phyloP scores from a whole-genome alignment of 2,113 vertebrate genomes.

The Raja brachyura region DNA sequence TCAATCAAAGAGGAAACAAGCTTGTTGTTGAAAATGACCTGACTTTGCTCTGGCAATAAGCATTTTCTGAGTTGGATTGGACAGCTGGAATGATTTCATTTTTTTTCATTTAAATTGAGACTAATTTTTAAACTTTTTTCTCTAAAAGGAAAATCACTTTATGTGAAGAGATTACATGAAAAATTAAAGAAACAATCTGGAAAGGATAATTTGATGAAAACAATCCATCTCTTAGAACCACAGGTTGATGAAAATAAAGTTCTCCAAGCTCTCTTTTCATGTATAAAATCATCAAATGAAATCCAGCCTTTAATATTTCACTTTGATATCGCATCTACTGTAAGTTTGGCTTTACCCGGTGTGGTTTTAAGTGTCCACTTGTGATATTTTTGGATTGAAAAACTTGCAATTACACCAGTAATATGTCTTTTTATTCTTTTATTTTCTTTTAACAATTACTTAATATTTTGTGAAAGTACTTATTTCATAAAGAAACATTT shows the following conservation, averaged over 20 bases:
- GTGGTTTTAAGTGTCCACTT: background rate
- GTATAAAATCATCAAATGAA: constrained; percentile 51
- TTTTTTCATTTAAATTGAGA: background rate
- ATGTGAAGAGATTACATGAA: constrained; percentile 68
- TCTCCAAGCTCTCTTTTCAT: constrained; percentile 61
- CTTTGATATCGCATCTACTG: constrained; percentile 86
- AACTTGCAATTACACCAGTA: background rate
- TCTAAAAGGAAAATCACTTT: constrained; percentile 82
- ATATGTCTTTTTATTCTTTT: background rate
- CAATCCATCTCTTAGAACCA: constrained; percentile 72
- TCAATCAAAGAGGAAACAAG: background rate
- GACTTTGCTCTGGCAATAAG: background rate
- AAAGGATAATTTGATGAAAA: constrained; percentile 53
- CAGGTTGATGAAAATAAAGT: constrained; percentile 73
- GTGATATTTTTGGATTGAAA: background rate
- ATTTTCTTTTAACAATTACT: background rate
- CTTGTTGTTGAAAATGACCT: background rate
- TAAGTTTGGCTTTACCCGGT: constrained; percentile 52
- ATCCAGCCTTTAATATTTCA: constrained; percentile 69
- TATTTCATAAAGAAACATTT: background rate
- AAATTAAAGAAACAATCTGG: constrained; percentile 51
- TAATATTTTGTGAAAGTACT: background rate
- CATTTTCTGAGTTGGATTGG: background rate
- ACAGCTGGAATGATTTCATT: background rate
- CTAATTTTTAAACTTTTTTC: background rate